Base-by-base conservation (phyloP, 2,888 invertebrate species). In the Nymphalis polychloros region DNA sequence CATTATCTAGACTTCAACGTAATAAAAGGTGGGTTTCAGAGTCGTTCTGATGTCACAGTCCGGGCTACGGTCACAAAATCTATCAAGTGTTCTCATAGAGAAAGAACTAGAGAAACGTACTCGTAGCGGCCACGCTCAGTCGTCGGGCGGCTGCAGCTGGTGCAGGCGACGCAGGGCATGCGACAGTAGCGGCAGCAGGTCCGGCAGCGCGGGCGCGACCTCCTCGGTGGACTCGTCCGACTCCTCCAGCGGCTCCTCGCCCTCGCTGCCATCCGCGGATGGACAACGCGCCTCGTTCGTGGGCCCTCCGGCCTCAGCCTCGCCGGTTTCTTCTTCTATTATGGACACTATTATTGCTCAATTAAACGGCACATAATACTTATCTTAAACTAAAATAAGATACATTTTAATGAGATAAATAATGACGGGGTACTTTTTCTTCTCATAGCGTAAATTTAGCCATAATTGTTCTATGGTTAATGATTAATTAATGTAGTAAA, bases 301-400 rank as follows among this genome's bases (percentile, higher is more conserved):
- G 19, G 64, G 66, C 10, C 57, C 72, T 31, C 73, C 81, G 53
- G 72, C 72, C 64, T 86, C 89, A 27, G 81, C 78, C 67, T 85
- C 87, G 0, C 85, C 83, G 16, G 67, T 78, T 46, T 87, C 88
- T 52, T 88, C 89, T 48, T 87, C 88, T 84, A 79, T 47, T 46
- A 19, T 19, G 7, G 8, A 31, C 13, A 59, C 27, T 52, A 49
- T 17, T 52, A 23, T 52, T 23, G 23, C 52, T 13, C 20, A 20
- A 20, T 52, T 23, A 20, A 13, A 10, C 13, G 19, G 1, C 10
- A 20, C 19, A 6, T 0, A 52, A 23, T 8, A 20, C 3, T 41
- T 41, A 41, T 41, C 10, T 4, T 41, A 13, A 13, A 13, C 41
- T 13, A 41, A 13, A 41, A 41, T 41, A 41, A 13, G 2, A 41